These are phyloP conservation scores for Tenrec ecaudatus DNA, from an alignment of 2,113 vertebrate species.

Conservation along the genomic window DNA sequence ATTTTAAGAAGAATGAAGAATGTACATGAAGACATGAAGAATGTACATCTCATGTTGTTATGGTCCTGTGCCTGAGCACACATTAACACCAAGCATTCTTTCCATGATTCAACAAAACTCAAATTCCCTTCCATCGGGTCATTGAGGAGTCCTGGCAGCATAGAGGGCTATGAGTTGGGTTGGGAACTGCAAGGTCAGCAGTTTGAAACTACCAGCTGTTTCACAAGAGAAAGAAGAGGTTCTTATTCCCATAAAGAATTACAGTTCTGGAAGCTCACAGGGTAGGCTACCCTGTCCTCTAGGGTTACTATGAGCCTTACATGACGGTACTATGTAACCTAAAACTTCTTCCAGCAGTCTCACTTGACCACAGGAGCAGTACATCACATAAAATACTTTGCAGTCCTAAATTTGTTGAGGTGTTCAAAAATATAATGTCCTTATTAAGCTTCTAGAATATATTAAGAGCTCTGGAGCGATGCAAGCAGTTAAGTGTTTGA, in stretches of 20 bases:
- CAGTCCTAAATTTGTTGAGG: constrained; percentile 1
- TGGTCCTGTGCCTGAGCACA: background rate
- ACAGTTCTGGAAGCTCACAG: too few relatives aligned
- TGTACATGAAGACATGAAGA: background rate
- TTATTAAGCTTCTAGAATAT: background rate
- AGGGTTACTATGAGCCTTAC: background rate
- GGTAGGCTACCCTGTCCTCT: too few relatives aligned
- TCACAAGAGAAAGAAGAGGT: too few relatives aligned
- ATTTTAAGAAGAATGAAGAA: constrained; percentile 3
- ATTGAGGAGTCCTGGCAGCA: too few relatives aligned
- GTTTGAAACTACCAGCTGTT: too few relatives aligned
- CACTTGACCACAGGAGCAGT: background rate
- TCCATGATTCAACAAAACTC: too few relatives aligned
- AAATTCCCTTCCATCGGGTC: too few relatives aligned
- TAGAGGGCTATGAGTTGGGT: too few relatives aligned
- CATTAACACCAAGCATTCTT: background rate
- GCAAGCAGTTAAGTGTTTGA: background rate
- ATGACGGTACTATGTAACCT: background rate
- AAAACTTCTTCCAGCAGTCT: background rate
- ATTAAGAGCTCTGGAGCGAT: background rate
- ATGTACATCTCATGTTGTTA: background rate
- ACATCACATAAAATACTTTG: constrained; percentile 36
- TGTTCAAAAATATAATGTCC: constrained; percentile 13
- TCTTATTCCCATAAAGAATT: too few relatives aligned
- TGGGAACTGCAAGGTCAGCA: too few relatives aligned